phyloP scores from a whole-genome alignment of 2,113 vertebrate genomes.

The Grantiella picta region DNA sequence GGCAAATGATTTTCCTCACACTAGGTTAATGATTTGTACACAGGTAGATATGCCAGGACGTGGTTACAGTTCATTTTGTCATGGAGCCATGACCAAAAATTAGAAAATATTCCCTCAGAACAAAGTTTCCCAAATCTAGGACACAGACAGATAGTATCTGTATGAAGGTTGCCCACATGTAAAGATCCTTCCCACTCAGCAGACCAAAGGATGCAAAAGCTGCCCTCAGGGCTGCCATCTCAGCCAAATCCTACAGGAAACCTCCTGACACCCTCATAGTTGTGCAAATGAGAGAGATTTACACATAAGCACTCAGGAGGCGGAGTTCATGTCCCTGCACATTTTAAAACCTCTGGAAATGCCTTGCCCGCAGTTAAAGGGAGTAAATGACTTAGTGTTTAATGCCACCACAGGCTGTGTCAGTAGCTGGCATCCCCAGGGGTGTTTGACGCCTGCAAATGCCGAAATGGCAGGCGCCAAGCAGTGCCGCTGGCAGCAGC shows the following conservation, averaged over 20 bases:
- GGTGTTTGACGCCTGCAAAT: fast-evolving
- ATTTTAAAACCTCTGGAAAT: neutral
- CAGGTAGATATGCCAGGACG: neutral
- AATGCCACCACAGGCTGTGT: neutral
- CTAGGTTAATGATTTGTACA: neutral
- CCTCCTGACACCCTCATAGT: neutral
- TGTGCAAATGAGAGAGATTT: neutral
- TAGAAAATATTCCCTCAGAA: neutral
- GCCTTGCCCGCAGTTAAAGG: neutral
- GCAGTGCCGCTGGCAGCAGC: neutral
- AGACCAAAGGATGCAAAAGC: neutral
- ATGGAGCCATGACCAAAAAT: neutral
- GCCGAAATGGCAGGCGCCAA: neutral
- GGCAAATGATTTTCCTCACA: neutral
- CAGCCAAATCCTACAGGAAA: neutral
- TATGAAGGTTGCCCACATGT: neutral
- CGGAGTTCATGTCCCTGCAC: neutral
- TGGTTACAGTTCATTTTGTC: neutral
- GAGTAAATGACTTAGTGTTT: neutral
- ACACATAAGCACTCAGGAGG: neutral
- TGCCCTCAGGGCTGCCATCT: neutral
- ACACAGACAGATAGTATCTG: fast-evolving
- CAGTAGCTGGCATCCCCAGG: neutral
- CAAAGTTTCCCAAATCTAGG: neutral
- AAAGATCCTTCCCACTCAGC: neutral